Evolutionary conservation across 2,113 vertebrate species (phyloP).

Genomic region (Podarcis raffonei): DNA sequence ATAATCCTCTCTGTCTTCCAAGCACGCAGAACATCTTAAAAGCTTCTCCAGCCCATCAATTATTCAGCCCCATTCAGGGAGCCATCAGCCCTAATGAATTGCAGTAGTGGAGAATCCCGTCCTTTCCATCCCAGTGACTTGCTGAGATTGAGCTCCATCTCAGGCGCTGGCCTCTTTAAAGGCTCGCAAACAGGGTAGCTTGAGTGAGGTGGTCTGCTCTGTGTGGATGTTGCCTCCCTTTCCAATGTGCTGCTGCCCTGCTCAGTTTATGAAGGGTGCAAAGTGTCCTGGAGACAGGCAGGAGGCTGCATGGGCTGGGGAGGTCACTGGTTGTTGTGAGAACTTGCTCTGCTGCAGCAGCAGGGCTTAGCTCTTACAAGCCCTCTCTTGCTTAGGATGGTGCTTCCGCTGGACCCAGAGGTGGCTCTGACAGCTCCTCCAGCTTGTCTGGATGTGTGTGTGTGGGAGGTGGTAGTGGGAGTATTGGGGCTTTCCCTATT

Average conservation of each 20-base stretch:
- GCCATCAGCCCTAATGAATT: slow-evolving; percentile 82
- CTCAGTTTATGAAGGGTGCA: background rate
- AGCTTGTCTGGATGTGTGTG: background rate
- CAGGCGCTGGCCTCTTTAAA: too few relatives aligned
- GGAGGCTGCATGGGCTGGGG: background rate
- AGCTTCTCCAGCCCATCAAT: slow-evolving; percentile 80
- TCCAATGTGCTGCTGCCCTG: background rate
- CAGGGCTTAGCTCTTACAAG: background rate
- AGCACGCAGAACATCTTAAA: slow-evolving; percentile 75
- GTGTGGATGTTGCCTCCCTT: too few relatives aligned
- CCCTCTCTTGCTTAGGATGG: background rate
- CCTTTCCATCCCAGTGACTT: slow-evolving; percentile 67
- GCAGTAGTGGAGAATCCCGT: slow-evolving; percentile 62
- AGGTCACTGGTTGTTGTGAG: too few relatives aligned
- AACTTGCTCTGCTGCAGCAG: background rate
- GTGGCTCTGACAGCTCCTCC: background rate
- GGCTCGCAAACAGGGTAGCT: background rate
- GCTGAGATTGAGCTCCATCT: slow-evolving; percentile 62
- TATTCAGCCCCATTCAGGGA: slow-evolving; percentile 83
- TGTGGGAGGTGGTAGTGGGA: background rate
- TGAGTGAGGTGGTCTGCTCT: background rate
- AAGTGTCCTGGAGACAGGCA: background rate
- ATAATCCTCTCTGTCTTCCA: slow-evolving; percentile 62
- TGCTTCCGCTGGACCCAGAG: background rate
- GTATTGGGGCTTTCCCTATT: background rate